Evolutionary conservation across 2,888 invertebrate species (phyloP), one percentile per base, ranked within the genome.

Genomic region (Cistogaster globosa): DNA sequence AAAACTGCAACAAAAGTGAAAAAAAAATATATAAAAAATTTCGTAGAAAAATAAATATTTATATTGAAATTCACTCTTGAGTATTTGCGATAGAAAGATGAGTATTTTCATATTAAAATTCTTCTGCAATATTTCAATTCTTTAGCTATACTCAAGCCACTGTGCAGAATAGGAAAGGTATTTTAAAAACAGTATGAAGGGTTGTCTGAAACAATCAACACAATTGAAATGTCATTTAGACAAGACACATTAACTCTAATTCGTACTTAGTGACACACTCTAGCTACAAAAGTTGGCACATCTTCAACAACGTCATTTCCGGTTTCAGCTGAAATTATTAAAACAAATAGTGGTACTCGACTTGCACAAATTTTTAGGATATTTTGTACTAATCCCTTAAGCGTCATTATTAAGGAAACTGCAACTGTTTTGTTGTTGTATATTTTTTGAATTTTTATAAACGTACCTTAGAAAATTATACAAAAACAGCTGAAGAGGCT

Each of bases 401-500:
- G 75, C 63, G 22, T 42, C 45, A 60, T 45, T 55, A 48, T 48
- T 48, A 14, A 48, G 16, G 45, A 16, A n/a, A 16, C 16, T 48
- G 45, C 82, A 76, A 71, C 71, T 76, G 69, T 76, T 71, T 69
- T 42, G 45, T 80, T 80, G 53, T 68, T 38, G 48, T 38, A 62
- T 32, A 14, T 74, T 12, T 72, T 74, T 26, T 63, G 22, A n/a
- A 22, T 45, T 36, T 69, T n/a, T 20, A 18, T 20, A 38, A 20
- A 45, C 20, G 4, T 65, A 74, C 68, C 58, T n/a, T 45, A 12
- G 22, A 67, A 60, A 18, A 68, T 16, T 45, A 65, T 51, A 68
- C 18, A 57, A 74, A 74, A 74, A 63, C 76, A 80, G 80, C 80
- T 80, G 76, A 72, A 80, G 77, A 76, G 75, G 22, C 67, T 71